Percentiles rank a stretch among this genome's conserved stretches.
Conservation (phyloP, 2,113 vertebrate species). For the Pedetes capensis region DNA sequence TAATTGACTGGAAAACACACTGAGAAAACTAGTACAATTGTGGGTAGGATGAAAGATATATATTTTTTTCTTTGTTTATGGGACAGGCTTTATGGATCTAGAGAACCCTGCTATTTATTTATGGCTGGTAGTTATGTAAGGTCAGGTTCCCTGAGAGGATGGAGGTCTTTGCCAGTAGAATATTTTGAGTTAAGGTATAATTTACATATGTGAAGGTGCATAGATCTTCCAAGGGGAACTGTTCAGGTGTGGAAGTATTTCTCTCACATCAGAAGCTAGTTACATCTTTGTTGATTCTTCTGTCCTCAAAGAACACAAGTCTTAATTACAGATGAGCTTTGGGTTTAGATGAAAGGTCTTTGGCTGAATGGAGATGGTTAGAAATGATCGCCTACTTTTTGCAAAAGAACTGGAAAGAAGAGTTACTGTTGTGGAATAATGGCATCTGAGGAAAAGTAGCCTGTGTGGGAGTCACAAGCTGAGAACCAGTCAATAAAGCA, state of each 20-base stretch:
- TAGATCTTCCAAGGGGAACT: background rate
- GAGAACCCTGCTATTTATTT: background rate
- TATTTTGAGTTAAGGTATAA: background rate
- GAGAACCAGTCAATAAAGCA: background rate
- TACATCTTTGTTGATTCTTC: background rate
- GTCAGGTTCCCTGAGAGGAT: background rate
- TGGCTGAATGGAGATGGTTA: background rate
- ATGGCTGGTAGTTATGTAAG: background rate
- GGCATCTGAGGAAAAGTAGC: background rate
- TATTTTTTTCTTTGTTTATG: background rate
- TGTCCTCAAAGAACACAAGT: background rate
- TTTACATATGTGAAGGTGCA: background rate
- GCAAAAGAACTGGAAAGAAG: background rate
- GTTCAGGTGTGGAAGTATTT: background rate
- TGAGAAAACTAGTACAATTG: constrained; percentile 2
- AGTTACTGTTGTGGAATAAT: background rate
- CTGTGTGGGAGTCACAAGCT: background rate
- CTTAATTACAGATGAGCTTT: background rate
- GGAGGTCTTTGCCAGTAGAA: background rate
- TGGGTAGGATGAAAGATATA: background rate
- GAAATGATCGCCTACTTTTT: background rate
- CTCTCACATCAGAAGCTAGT: background rate
- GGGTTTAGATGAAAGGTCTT: background rate
- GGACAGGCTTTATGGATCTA: background rate
- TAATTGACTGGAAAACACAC: background rate